Conservation (phyloP, 1,140 invertebrate species). For the Conus ventricosus region DNA sequence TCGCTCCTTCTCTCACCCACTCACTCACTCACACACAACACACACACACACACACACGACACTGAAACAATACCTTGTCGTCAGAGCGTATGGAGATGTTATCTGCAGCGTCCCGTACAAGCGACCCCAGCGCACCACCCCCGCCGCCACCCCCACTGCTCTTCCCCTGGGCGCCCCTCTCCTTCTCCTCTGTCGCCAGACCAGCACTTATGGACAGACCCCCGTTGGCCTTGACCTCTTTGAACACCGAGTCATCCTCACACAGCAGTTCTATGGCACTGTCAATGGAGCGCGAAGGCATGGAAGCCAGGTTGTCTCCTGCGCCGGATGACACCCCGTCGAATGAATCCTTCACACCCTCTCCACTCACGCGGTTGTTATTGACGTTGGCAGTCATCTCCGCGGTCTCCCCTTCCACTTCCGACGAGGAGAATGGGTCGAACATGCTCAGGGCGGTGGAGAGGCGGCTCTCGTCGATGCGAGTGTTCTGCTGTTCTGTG, state of each 20-base stretch:
- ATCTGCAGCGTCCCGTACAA: constrained; percentile 50
- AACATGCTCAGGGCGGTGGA: constrained; percentile 65
- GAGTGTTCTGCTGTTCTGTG: constrained; percentile 68
- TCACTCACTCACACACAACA: no score
- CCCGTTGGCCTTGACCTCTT: constrained; percentile 30
- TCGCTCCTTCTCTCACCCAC: no score
- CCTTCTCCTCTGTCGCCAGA: constrained; percentile 2
- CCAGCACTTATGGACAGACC: constrained; percentile 9
- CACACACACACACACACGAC: no score
- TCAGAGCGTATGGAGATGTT: constrained; percentile 53
- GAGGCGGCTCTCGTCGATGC: constrained; percentile 65
- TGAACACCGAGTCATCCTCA: constrained; percentile 33
- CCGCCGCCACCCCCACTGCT: constrained; percentile 50
- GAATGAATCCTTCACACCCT: neutral
- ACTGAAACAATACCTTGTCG: constrained; percentile 51
- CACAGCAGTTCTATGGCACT: constrained; percentile 36
- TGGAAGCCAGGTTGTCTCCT: constrained; percentile 12
- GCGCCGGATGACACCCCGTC: constrained; percentile 5
- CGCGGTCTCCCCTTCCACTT: constrained; percentile 28
- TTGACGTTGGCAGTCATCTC: constrained; percentile 26
- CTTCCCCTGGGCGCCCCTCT: constrained; percentile 40
- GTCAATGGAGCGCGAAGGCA: constrained; percentile 26
- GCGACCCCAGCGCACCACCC: constrained; percentile 22
- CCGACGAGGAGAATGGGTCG: constrained; percentile 65
- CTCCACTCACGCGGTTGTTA: neutral